Evolutionary conservation across 2,113 vertebrate species (phyloP).

Genomic region (Elachura formosa): DNA sequence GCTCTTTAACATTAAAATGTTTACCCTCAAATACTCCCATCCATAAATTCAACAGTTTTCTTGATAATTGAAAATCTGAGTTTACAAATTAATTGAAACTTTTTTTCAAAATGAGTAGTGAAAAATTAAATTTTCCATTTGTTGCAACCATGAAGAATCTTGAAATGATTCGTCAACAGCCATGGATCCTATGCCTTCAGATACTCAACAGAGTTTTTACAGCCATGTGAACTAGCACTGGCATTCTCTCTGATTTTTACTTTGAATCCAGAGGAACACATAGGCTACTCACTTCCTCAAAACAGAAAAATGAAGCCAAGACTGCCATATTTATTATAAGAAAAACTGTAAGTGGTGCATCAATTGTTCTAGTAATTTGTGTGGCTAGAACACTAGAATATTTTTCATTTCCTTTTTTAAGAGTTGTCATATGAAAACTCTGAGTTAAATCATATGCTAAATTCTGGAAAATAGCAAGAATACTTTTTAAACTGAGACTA

Average conservation of each 20-base stretch:
- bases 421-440: background rate
- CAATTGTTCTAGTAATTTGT: background rate
- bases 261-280: background rate
- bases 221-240: background rate
- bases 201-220: background rate
- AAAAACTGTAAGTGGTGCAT: background rate
- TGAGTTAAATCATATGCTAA: background rate
- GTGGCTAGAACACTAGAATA: background rate
- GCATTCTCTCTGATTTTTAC: background rate
- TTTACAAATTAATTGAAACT: background rate
- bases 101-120: rapidly evolving
- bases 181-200: background rate
- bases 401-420: background rate
- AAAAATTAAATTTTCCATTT: background rate
- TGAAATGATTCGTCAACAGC: background rate
- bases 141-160: background rate
- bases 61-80: background rate
- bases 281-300: background rate
- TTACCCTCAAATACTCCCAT: background rate
- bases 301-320: background rate
- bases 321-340: background rate
- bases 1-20: background rate
- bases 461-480: background rate
- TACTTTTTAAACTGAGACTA: background rate
- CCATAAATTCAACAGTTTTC: background rate